Percentiles rank a stretch among this genome's conserved stretches.
phyloP scores from a whole-genome alignment of 2,797 vertebrate genomes.

The Dermochelys coriacea region DNA sequence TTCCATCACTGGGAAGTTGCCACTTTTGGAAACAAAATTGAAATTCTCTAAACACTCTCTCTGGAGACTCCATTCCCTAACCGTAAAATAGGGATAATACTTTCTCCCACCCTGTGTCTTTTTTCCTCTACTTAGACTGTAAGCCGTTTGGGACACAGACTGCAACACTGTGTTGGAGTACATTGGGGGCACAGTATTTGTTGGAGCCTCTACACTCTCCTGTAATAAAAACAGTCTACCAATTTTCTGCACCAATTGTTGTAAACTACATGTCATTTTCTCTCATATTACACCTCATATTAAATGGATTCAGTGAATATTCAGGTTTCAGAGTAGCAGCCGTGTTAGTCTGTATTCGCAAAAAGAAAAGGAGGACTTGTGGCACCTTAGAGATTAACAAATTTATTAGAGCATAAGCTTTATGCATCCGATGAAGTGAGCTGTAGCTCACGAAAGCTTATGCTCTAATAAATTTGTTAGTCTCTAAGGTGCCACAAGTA shows the following conservation, averaged over 20 bases:
- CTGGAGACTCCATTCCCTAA: background rate
- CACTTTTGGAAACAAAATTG: background rate
- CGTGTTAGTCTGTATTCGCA: no score
- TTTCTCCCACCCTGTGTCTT: background rate
- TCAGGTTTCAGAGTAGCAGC: no score
- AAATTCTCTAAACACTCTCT: background rate
- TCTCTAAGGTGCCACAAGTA: no score
- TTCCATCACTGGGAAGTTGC: background rate
- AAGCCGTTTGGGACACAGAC: background rate
- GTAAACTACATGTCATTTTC: constrained; percentile 20
- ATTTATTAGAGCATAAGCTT: no score
- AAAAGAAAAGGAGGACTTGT: no score
- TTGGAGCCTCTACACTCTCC: background rate
- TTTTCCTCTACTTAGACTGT: background rate
- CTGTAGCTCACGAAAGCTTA: no score
- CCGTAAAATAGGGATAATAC: background rate
- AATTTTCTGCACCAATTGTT: no score
- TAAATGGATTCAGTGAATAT: background rate
- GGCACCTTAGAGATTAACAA: no score
- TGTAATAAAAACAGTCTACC: background rate
- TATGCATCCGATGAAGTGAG: no score
- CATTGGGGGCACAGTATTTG: background rate
- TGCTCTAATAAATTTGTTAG: no score
- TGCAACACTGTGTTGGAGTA: background rate
- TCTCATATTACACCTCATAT: background rate